Evolutionary conservation across 1,140 invertebrate species (phyloP).

Genomic region (Drosophila persimilis): DNA sequence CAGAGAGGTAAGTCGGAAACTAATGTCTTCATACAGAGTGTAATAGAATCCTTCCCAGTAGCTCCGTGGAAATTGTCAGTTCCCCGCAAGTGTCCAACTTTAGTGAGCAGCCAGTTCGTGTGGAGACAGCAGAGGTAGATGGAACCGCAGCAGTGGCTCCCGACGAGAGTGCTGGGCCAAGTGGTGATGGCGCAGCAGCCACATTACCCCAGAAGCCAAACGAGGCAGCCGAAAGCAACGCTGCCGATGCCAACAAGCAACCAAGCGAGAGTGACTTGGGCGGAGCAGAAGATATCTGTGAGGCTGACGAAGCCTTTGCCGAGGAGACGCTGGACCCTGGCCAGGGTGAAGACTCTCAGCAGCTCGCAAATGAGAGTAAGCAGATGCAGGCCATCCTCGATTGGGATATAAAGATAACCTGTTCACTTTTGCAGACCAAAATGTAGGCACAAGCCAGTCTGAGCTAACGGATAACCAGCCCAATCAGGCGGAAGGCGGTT

Average conservation of each 20-base stretch:
- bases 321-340: constrained; percentile 57
- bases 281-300: constrained; percentile 47
- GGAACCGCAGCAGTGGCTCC: constrained; percentile 33
- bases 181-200: constrained; percentile 44
- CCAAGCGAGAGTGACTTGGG: constrained; percentile 45
- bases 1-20: constrained; percentile 86
- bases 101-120: constrained; percentile 82
- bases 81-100: constrained; percentile 88
- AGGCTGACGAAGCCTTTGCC: constrained; percentile 71
- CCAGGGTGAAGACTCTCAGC: constrained; percentile 63
- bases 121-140: constrained; percentile 85
- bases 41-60: constrained; percentile 24
- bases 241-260: constrained; percentile 47
- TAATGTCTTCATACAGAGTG: background rate
- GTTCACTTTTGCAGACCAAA: constrained; percentile 51
- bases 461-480: constrained; percentile 70
- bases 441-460: constrained; percentile 76
- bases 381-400: background rate
- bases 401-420: background rate
- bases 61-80: constrained; percentile 95
- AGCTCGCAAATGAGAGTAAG: constrained; percentile 59
- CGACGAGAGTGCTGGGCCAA: constrained; percentile 57
- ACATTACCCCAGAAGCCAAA: constrained; percentile 60
- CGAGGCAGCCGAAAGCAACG: constrained; percentile 48
- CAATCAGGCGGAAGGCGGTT: constrained; percentile 54